Conservation (phyloP, 2,888 invertebrate genomes). For the Poecilobothrus nobilitatus region DNA sequence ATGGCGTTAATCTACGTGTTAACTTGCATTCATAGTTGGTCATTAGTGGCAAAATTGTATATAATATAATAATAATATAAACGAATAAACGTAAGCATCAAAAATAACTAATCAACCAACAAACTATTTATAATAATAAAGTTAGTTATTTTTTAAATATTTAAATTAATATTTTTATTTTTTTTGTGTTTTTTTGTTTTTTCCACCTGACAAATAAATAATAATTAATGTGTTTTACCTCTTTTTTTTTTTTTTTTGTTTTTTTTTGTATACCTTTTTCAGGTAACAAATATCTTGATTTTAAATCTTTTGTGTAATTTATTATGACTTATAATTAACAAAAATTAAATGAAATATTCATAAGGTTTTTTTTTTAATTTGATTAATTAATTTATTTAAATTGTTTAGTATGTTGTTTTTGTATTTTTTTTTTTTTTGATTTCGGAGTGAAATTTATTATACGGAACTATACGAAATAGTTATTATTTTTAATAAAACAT, state of each 20-base stretch:
- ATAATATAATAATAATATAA: no score
- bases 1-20: conserved; percentile 5
- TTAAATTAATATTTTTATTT: background rate
- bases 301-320: background rate
- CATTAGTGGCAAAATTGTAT: background rate
- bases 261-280: background rate
- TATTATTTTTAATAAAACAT: background rate
- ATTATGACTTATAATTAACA: conserved; percentile 6
- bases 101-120: no score
- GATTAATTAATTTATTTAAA: conserved; percentile 6
- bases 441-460: background rate
- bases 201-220: conserved; percentile 4
- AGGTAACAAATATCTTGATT: conserved; percentile 1
- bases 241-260: no score
- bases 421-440: no score
- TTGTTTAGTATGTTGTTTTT: background rate
- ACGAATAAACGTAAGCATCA: no score
- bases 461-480: background rate
- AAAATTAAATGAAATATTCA: background rate
- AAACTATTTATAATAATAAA: no score
- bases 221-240: background rate
- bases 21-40: background rate
- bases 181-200: background rate
- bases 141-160: background rate
- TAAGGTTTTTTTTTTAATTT: background rate